Percentiles rank a stretch among this genome's conserved stretches.
phyloP scores from a whole-genome alignment of 2,113 vertebrate species.

The Saguinus midas region DNA sequence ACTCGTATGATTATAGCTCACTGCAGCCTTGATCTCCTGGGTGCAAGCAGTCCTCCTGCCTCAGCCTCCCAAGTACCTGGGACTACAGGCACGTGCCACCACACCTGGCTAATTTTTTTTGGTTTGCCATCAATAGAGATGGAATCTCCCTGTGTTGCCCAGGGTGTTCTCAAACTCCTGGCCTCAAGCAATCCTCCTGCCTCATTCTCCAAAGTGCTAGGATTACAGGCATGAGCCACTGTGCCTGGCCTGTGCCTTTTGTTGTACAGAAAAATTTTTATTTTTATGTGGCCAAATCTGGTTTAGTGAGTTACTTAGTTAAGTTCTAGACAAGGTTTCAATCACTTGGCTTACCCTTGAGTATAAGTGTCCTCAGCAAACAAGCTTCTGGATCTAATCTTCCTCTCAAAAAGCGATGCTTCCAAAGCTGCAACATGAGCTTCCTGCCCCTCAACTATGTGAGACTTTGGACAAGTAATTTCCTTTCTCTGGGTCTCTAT shows the following conservation, averaged over 20 bases:
- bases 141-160: too few species aligned
- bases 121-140: too few species aligned
- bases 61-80: too few species aligned
- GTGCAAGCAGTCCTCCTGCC: too few species aligned
- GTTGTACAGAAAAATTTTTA: neutral
- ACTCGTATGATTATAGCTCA: too few species aligned
- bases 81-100: too few species aligned
- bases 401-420: neutral
- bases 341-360: neutral
- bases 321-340: neutral
- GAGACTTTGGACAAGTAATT: neutral
- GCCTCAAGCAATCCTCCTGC: too few species aligned
- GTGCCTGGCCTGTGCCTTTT: neutral
- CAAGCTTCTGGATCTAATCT: neutral
- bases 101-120: too few species aligned
- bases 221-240: too few species aligned
- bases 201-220: too few species aligned
- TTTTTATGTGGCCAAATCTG: neutral
- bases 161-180: too few species aligned
- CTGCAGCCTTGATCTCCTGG: too few species aligned
- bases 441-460: neutral
- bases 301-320: neutral
- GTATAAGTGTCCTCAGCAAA: neutral
- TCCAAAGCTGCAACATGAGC: neutral
- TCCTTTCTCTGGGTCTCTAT: neutral